These are phyloP conservation scores for Istiophorus platypterus DNA, from an alignment of 2,113 vertebrate genomes.

Conservation along the genomic window DNA sequence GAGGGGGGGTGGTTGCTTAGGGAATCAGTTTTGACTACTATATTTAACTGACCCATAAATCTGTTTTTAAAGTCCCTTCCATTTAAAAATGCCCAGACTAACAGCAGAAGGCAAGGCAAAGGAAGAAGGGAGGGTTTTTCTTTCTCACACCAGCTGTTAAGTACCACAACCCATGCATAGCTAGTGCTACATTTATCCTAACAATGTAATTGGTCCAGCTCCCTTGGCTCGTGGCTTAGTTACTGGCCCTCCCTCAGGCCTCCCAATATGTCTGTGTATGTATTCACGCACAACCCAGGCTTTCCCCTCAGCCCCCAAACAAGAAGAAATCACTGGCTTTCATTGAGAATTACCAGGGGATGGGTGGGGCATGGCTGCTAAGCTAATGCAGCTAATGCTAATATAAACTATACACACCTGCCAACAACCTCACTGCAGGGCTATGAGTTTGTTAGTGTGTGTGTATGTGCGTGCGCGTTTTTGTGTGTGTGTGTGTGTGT, in stretches of 20 bases:
- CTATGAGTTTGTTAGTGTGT: constrained; percentile 37
- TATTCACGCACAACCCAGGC: constrained; percentile 45
- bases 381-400: constrained; percentile 77
- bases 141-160: constrained; percentile 85
- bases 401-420: constrained; percentile 84
- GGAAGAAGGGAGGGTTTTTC: constrained; percentile 76
- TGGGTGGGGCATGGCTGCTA: constrained; percentile 34
- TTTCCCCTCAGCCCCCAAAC: constrained; percentile 71
- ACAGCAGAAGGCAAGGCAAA: constrained; percentile 62
- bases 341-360: constrained; percentile 74
- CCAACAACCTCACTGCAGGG: constrained; percentile 84
- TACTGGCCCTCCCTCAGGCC: constrained; percentile 83
- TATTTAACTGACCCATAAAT: constrained; percentile 92
- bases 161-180: constrained; percentile 88
- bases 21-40: constrained; percentile 87
- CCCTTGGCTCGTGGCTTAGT: constrained; percentile 87
- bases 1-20: constrained; percentile 79
- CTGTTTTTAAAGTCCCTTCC: constrained; percentile 89
- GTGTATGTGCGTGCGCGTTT: constrained; percentile 42
- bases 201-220: constrained; percentile 89
- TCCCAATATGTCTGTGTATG: constrained; percentile 41
- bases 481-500: constrained; percentile 42
- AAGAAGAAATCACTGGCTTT: constrained; percentile 87
- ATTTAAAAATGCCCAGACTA: constrained; percentile 85
- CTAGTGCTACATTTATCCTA: constrained; percentile 85